Conservation (phyloP, 2,113 vertebrate genomes). For the Microcebus griseorufus region DNA sequence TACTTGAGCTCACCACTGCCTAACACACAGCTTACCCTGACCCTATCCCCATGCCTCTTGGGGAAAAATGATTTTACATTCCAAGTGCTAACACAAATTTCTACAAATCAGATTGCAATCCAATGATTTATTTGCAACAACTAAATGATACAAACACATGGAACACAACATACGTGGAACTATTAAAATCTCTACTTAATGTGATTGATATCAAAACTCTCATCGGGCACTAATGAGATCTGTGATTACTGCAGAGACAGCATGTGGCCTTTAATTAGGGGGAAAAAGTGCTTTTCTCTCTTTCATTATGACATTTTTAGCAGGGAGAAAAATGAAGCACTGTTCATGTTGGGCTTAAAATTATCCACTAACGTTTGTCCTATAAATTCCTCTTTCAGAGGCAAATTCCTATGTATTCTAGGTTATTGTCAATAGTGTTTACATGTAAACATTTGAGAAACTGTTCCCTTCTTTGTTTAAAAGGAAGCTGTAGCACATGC, state of each 20-base stretch:
- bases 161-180: background rate
- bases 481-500: background rate
- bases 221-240: background rate
- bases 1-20: background rate
- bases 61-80: background rate
- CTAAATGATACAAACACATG: background rate
- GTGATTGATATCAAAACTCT: constrained; percentile 42
- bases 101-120: constrained; percentile 1
- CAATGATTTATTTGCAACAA: constrained; percentile 21
- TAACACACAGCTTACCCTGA: background rate
- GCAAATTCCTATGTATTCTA: background rate
- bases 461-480: background rate
- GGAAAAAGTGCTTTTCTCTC: background rate
- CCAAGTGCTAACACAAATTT: background rate
- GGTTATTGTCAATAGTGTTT: background rate
- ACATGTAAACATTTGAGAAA: background rate
- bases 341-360: background rate
- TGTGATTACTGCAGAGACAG: constrained; percentile 33
- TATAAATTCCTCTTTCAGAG: background rate
- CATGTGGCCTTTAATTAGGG: constrained; percentile 37
- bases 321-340: background rate
- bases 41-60: background rate
- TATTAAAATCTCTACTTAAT: background rate
- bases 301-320: constrained; percentile 19
- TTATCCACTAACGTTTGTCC: constrained; percentile 1